These are phyloP conservation scores for Cyanoramphus novaezelandiae DNA, from an alignment of 2,113 vertebrate genomes.

Conservation along the genomic window DNA sequence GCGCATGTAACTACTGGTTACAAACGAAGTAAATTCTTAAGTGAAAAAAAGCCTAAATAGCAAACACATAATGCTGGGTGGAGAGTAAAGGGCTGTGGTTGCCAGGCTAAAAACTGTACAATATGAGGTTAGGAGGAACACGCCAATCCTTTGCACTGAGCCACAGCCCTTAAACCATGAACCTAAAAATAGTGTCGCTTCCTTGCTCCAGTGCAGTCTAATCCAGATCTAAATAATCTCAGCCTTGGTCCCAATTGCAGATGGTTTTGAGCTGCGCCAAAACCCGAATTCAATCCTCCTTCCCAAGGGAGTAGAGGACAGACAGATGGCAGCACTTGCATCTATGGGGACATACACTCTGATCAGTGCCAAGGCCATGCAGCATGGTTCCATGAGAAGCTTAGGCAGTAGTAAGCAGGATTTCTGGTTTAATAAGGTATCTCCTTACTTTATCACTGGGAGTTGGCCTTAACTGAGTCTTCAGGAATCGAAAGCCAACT, in stretches of 20 bases:
- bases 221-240: not conserved
- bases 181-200: not conserved
- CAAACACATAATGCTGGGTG: rapidly evolving
- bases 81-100: not conserved
- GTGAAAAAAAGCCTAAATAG: not conserved
- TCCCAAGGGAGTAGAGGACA: not conserved
- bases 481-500: conserved; percentile 82
- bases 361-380: not conserved
- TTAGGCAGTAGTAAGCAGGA: not conserved
- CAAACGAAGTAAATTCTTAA: not conserved
- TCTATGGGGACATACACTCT: not conserved
- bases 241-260: not conserved
- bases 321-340: not conserved
- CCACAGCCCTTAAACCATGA: not conserved
- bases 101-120: not conserved
- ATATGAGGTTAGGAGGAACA: not conserved
- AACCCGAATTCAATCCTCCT: not conserved
- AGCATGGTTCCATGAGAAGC: rapidly evolving
- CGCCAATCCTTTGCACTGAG: not conserved
- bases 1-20: not conserved
- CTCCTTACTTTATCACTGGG: conserved; percentile 84
- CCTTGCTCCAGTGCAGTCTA: not conserved
- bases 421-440: not conserved
- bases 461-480: conserved; percentile 78
- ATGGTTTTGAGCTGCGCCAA: not conserved